Percentiles rank a stretch among this genome's conserved stretches.
These are phyloP conservation scores for Leptothorax acervorum DNA, from an alignment of 2,888 invertebrate species.

Conservation along the genomic window DNA sequence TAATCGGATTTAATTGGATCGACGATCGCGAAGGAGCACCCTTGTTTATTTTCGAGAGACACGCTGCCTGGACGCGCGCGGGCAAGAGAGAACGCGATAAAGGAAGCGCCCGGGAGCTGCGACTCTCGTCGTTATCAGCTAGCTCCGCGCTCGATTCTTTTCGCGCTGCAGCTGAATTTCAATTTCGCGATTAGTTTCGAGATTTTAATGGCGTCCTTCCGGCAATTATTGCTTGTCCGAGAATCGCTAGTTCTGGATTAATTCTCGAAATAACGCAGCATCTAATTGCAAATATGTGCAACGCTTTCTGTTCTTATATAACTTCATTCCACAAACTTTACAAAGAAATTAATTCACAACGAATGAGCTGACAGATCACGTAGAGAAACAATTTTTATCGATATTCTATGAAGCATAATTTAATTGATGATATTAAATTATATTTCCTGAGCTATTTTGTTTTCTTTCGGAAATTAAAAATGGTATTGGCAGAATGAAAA, in stretches of 20 bases:
- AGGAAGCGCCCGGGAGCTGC: slow-evolving; percentile 13
- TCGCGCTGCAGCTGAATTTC: slow-evolving; percentile 6
- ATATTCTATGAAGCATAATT: neutral
- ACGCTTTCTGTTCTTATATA: neutral
- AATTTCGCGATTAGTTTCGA: slow-evolving; percentile 1
- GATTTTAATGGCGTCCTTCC: neutral
- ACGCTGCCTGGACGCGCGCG: neutral
- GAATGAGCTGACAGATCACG: neutral
- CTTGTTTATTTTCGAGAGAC: slow-evolving; percentile 38
- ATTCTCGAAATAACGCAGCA: neutral
- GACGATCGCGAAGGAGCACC: slow-evolving; percentile 33
- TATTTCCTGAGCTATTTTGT: neutral
- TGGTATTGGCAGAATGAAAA: neutral
- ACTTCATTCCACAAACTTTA: neutral
- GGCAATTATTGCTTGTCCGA: neutral
- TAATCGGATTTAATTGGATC: slow-evolving; percentile 61
- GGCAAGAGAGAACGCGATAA: slow-evolving; percentile 5
- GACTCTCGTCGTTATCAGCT: slow-evolving; percentile 16
- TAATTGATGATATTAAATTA: neutral
- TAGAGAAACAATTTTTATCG: neutral
- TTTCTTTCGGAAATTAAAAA: slow-evolving; percentile 4
- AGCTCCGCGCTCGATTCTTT: neutral
- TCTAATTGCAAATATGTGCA: neutral
- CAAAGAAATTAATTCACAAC: neutral
- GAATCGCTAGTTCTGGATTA: neutral